Percentiles rank a stretch among this genome's conserved stretches.
phyloP scores from a whole-genome alignment of 2,113 vertebrate species.

The Pogona vitticeps region DNA sequence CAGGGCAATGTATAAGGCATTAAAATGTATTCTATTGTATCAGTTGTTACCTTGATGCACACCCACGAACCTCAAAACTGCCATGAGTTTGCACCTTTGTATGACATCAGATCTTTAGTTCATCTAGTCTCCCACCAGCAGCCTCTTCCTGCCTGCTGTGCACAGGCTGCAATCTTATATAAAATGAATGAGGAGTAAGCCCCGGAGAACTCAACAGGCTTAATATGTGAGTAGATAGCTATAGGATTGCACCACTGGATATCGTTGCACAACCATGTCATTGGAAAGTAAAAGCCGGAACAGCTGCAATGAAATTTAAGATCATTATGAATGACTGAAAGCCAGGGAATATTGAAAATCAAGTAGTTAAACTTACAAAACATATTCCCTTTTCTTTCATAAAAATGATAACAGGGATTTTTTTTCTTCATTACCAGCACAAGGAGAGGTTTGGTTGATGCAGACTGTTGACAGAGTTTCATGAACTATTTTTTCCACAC shows the following conservation, averaged over 20 bases:
- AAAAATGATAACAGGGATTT: not conserved
- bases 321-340: not conserved
- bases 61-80: not conserved
- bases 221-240: no score
- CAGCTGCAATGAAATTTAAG: not conserved
- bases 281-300: not conserved
- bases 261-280: not conserved
- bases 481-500: not conserved
- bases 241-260: not conserved
- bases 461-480: conserved; percentile 6
- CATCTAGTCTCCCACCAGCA: not conserved
- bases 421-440: not conserved
- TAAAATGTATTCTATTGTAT: not conserved
- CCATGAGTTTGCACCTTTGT: not conserved
- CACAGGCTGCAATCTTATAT: no score
- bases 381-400: not conserved
- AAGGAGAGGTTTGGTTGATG: not conserved
- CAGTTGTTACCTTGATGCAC: not conserved
- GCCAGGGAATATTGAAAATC: not conserved
- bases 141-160: not conserved
- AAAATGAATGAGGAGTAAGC: no score
- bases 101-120: not conserved
- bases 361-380: not conserved
- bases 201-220: no score
- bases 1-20: no score